Conservation (phyloP, 2,797 vertebrate species). For the Netta rufina region DNA sequence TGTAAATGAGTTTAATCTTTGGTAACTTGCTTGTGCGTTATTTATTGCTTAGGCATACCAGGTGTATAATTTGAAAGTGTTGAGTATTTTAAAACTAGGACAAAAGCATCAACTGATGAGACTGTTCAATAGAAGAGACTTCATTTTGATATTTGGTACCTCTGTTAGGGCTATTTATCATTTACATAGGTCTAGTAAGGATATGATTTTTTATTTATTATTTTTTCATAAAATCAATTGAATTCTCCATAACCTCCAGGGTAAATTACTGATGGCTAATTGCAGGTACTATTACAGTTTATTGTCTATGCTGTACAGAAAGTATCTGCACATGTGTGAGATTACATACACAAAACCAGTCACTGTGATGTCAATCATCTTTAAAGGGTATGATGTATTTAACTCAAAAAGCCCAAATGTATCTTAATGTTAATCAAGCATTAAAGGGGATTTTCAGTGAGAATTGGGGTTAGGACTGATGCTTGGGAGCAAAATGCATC, state of each 20-base stretch:
- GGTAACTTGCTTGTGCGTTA: neutral
- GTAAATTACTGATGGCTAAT: neutral
- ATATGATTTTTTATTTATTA: neutral
- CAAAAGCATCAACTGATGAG: neutral
- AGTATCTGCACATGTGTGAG: neutral
- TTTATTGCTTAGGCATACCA: neutral
- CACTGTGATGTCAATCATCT: neutral
- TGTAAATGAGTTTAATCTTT: neutral
- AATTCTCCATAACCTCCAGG: neutral
- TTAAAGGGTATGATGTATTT: neutral
- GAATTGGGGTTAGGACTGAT: neutral
- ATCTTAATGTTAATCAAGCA: neutral
- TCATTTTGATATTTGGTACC: conserved; percentile 10
- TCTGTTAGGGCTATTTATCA: neutral
- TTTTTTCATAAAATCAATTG: neutral
- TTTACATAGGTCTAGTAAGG: neutral
- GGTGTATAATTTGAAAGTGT: neutral
- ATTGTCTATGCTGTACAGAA: neutral
- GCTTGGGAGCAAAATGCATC: neutral
- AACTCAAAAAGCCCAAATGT: neutral
- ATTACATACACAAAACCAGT: neutral
- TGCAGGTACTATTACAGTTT: neutral
- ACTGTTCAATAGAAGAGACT: neutral
- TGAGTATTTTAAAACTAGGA: neutral
- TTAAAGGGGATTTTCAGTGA: neutral